phyloP scores from a whole-genome alignment of 2,888 invertebrate species.

The Sarcophaga rosellei region DNA sequence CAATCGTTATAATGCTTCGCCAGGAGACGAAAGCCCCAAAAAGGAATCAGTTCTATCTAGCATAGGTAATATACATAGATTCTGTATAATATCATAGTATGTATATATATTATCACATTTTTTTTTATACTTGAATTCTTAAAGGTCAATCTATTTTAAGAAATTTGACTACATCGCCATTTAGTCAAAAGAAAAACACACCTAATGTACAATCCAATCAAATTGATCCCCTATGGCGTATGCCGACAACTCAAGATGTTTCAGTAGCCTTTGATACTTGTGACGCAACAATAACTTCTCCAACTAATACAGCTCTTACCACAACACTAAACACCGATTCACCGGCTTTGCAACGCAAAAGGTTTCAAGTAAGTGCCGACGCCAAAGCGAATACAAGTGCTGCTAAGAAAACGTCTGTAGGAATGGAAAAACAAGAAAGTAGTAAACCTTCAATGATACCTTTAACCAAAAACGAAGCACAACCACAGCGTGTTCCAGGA shows the following conservation, averaged over 20 bases:
- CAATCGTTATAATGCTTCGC: constrained; percentile 71
- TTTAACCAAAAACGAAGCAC: constrained; percentile 70
- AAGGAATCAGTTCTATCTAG: constrained; percentile 80
- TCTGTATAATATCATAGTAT: neutral
- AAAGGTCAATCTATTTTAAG: constrained; percentile 80
- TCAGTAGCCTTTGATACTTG: constrained; percentile 67
- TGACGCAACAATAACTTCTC: constrained; percentile 52
- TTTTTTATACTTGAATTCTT: neutral
- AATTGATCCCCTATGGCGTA: constrained; percentile 72
- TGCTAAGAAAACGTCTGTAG: constrained; percentile 46
- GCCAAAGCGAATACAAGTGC: constrained; percentile 37
- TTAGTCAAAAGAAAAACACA: constrained; percentile 79
- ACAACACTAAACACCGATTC: constrained; percentile 57
- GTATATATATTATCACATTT: neutral
- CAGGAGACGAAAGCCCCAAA: constrained; percentile 77
- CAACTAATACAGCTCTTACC: constrained; percentile 58
- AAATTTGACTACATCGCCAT: constrained; percentile 80
- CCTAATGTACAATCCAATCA: constrained; percentile 69
- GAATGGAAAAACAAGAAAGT: constrained; percentile 53
- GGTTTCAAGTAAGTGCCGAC: constrained; percentile 71
- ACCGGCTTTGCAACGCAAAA: constrained; percentile 70
- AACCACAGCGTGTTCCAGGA: constrained; percentile 82
- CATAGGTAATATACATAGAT: constrained; percentile 75
- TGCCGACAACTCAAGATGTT: constrained; percentile 68
- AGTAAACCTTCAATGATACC: constrained; percentile 69